Conservation (phyloP, 2,888 invertebrate species). For the Imbricaverruca yamaguchii region DNA sequence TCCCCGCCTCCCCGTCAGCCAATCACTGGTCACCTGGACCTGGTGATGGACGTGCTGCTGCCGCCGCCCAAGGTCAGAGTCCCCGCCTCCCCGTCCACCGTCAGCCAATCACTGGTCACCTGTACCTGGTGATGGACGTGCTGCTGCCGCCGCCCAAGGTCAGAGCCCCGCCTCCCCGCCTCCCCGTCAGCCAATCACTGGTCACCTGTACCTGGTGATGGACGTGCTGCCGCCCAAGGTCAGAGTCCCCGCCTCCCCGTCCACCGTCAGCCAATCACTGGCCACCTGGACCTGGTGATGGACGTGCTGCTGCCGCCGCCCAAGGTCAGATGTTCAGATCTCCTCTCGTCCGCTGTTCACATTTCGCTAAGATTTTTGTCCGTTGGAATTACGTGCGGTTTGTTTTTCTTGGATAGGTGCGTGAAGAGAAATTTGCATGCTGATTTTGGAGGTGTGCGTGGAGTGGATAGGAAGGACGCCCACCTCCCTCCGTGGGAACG, state of each 20-base stretch:
- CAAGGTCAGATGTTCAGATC: slow-evolving; percentile 44
- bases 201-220: slow-evolving; percentile 63
- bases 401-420: too few species aligned
- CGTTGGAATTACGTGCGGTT: too few species aligned
- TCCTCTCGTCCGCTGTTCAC: too few species aligned
- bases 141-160: slow-evolving; percentile 56
- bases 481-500: too few species aligned
- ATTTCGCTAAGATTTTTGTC: too few species aligned
- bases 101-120: slow-evolving; percentile 65
- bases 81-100: slow-evolving; percentile 65
- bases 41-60: slow-evolving; percentile 57
- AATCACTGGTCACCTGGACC: slow-evolving; percentile 65
- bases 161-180: slow-evolving; percentile 59
- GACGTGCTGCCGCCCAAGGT: slow-evolving; percentile 54
- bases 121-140: slow-evolving; percentile 59
- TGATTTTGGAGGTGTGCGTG: too few species aligned
- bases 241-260: slow-evolving; percentile 56
- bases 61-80: slow-evolving; percentile 52
- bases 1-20: slow-evolving; percentile 68
- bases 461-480: too few species aligned
- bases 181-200: slow-evolving; percentile 65
- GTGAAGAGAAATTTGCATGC: too few species aligned
- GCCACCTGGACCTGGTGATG: slow-evolving; percentile 63
- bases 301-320: slow-evolving; percentile 55
- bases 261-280: slow-evolving; percentile 58